Percentiles rank a stretch among this genome's conserved stretches.
Evolutionary conservation across 2,113 vertebrate genomes (phyloP).

Genomic region (Addax nasomaculatus): DNA sequence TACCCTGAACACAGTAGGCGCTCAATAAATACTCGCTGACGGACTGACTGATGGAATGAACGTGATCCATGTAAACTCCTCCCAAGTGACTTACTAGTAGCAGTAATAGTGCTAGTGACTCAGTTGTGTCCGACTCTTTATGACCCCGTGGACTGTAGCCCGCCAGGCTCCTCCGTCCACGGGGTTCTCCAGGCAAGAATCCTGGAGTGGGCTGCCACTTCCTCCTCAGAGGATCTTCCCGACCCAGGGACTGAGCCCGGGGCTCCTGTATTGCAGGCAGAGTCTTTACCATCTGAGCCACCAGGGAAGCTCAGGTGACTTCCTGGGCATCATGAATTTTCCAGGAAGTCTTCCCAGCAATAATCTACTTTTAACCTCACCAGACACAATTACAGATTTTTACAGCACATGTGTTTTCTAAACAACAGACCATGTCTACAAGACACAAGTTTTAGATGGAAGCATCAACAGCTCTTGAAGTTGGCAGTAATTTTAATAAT

Average conservation of each 20-base stretch:
- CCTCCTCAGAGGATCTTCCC: not conserved
- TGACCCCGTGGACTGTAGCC: not conserved
- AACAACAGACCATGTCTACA: not conserved
- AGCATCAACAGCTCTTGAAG: not conserved
- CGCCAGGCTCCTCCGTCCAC: not conserved
- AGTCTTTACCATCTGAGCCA: not conserved
- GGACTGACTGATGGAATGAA: not conserved
- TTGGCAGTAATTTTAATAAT: constrained; percentile 21
- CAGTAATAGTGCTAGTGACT: not conserved
- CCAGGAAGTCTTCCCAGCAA: not conserved
- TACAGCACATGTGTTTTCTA: not conserved
- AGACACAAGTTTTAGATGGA: not conserved
- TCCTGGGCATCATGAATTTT: not conserved
- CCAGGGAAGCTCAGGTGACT: not conserved
- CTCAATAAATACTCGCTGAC: not conserved
- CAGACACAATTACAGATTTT: constrained; percentile 5
- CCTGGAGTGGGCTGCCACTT: not conserved
- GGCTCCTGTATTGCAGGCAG: not conserved
- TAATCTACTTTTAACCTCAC: not conserved
- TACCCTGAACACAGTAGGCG: not conserved
- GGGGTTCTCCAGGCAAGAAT: not conserved
- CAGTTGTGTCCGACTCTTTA: not conserved
- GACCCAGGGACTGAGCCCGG: not conserved
- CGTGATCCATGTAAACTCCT: not conserved
- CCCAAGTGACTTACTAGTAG: not conserved